A percentile compares a stretch with the other conserved stretches of the same genome.
These are phyloP conservation scores for Falco biarmicus DNA, from an alignment of 2,797 vertebrate species.

Conservation along the genomic window DNA sequence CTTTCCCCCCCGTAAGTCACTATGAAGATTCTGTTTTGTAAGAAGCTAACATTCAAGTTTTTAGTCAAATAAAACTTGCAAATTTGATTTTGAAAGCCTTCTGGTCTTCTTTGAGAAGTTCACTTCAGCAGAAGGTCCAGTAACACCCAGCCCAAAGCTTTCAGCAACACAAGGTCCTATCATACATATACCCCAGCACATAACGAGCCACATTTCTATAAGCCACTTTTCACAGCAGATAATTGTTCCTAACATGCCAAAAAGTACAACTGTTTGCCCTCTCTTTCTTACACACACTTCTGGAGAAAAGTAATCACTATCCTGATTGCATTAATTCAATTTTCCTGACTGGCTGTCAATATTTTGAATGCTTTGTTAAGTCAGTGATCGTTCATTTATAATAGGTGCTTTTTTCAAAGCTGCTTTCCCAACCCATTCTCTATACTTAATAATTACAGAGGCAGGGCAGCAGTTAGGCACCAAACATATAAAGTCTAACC, in stretches of 20 bases:
- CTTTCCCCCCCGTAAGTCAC: not conserved
- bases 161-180: not conserved
- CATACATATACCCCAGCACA: not conserved
- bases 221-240: not conserved
- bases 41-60: not conserved
- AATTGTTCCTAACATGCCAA: not conserved
- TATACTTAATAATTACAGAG: constrained; percentile 5
- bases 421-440: constrained; percentile 6
- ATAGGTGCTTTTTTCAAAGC: not conserved
- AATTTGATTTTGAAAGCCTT: not conserved
- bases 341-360: constrained; percentile 42
- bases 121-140: not conserved
- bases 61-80: not conserved
- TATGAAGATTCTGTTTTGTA: not conserved
- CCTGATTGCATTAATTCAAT: not conserved
- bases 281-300: not conserved
- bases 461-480: constrained; percentile 32
- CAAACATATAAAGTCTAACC: not conserved
- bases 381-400: constrained; percentile 18
- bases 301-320: constrained; percentile 19
- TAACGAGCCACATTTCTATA: rapidly evolving
- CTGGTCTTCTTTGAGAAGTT: not conserved
- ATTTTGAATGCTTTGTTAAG: constrained; percentile 16
- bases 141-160: not conserved
- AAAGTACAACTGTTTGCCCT: constrained; percentile 3